phyloP scores from a whole-genome alignment of 2,113 vertebrate genomes.

The Dromas ardeola region DNA sequence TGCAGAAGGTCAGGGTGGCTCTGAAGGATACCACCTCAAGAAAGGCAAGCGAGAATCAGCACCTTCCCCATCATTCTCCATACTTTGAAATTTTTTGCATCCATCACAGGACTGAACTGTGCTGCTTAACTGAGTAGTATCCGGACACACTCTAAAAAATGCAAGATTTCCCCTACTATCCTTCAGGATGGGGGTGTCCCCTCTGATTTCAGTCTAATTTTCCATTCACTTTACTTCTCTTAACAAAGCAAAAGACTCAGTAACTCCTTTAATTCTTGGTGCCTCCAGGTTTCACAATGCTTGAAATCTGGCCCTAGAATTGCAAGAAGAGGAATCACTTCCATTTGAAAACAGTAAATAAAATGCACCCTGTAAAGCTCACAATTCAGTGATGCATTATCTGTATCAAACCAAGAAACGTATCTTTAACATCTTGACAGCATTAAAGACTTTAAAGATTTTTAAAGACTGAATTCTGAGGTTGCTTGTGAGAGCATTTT shows the following conservation, averaged over 20 bases:
- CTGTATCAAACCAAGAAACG: background rate
- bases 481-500: constrained; percentile 11
- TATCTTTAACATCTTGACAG: background rate
- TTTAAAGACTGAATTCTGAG: background rate
- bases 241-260: background rate
- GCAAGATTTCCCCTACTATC: background rate
- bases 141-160: background rate
- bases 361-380: background rate
- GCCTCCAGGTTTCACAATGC: background rate
- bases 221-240: background rate
- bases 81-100: background rate
- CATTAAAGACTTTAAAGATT: background rate
- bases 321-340: background rate
- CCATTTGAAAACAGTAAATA: background rate
- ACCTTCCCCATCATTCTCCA: background rate
- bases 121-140: background rate
- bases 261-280: background rate
- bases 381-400: background rate
- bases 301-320: background rate
- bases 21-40: background rate
- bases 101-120: background rate
- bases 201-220: background rate
- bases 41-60: background rate
- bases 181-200: background rate
- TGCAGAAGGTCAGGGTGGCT: background rate